These are phyloP conservation scores for Hemiprocne comata DNA, from an alignment of 2,113 vertebrate species.

Conservation along the genomic window DNA sequence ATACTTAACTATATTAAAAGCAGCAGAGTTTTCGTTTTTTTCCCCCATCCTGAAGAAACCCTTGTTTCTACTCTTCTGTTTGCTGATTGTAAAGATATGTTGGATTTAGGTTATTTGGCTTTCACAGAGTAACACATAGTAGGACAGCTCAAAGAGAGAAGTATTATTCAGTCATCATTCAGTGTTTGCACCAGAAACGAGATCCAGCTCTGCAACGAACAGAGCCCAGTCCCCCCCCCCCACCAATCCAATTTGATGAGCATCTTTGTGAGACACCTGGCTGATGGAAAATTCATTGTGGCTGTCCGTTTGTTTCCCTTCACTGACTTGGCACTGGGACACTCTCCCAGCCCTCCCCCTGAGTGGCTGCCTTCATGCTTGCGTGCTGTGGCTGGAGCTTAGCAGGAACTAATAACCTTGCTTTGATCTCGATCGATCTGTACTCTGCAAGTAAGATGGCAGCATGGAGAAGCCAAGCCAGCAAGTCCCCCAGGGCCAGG, in stretches of 20 bases:
- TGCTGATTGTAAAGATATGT: background rate
- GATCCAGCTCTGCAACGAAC: background rate
- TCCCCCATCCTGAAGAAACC: background rate
- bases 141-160: background rate
- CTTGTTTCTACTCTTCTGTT: background rate
- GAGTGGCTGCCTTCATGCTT: background rate
- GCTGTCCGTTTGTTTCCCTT: background rate
- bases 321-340: fast-evolving
- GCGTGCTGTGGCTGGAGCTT: background rate
- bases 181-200: background rate
- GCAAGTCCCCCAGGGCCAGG: background rate
- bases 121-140: background rate
- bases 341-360: background rate
- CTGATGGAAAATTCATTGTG: background rate
- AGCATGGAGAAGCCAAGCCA: background rate
- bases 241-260: background rate
- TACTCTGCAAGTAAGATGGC: background rate
- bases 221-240: background rate
- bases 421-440: background rate
- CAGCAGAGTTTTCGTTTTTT: background rate
- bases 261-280: background rate
- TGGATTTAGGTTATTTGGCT: background rate
- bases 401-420: background rate
- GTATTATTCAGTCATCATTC: background rate
- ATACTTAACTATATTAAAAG: background rate